Evolutionary conservation across 1,140 invertebrate genomes (phyloP), one percentile per base, ranked within the genome.

Genomic region (Ips nitidus): DNA sequence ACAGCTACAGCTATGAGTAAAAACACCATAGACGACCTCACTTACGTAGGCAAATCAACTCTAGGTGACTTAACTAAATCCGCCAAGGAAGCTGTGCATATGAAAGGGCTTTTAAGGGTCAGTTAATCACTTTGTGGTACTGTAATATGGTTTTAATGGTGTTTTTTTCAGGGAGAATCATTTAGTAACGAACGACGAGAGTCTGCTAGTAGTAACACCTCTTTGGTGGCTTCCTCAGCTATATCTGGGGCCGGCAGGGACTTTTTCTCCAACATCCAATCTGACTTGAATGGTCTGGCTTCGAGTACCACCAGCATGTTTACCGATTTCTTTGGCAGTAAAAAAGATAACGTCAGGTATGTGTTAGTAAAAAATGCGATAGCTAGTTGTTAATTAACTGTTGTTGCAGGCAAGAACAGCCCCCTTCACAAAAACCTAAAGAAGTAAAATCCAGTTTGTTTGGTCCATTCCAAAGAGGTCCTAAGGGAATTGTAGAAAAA

Each of bases 231-330:
- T 66, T 82, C 81, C 74, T 79, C 76, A 40, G 73, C 81, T 7
- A 73, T 84, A 59, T 77, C 82, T 8, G 83, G 84, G 2, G 84
- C 87, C n/a, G 84, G 89, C 40, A 83, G 91, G 57, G 93, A 94
- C 79, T 94, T 96, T 80, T 92, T 95, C 76, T 93, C 92, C 65
- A 94, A 94, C 76, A 91, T 95, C 75, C 92, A 92, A 75, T 93
- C 86, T 37, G 93, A 95, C 81, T 83, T 96, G 41, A 97, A 96
- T 80, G 94, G 93, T 3, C 87, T 96, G 57, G 94, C 94, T 39
- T 89, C 92, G 4, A 93, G 94, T 76, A 96, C 94, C 0, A 90
- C 92, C 3, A 94, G 88, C 75, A 94, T 96, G 88, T 94, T 97
- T 76, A 94, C 91, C 67, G 94, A 94, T 79, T 86, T 96, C 73